Base-by-base conservation (phyloP, 2,797 vertebrate species). In the Manis pentadactyla region DNA sequence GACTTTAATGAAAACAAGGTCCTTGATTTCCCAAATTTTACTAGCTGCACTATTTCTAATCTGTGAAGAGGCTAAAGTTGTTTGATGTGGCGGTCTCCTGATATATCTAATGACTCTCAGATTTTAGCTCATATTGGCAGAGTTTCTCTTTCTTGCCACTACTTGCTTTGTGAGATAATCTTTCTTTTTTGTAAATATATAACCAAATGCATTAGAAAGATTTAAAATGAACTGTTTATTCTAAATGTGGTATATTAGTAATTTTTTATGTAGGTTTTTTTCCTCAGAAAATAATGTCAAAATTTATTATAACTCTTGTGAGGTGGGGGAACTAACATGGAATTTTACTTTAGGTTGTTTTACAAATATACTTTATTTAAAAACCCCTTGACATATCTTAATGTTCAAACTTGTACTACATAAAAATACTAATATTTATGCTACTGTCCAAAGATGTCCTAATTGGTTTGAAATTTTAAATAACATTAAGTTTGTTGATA, bases 341-440 rank as follows among this genome's bases (percentile, higher is more conserved):
- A 63, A 81, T 64, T 87, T 90, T 83, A 73, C 59, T 91, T 96
- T 68, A 64, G 39, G 12, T n/a, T 91, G 31, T 68, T 64, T 87
- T 84, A 59, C 93, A 92, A 87, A 96, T 75, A 75, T 57, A 79
- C n/a, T 74, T 42, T 37, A 88, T 86, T 87, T 85, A 49, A 49
- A 96, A 88, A 25, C 34, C 71, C 63, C 34, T 66, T 68, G 57
- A 93, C 77, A 86, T 39, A 49, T 83, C 69, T 87, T 91, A 78
- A 68, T 73, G 21, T 90, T 92, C 42, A 87, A 96, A 63, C 6
- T 57, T 81, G 31, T 42, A 59, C 5, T 10, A 23, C 21, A 66
- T 73, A 68, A 94, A 75, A 93, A 57, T 64, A 1, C 69, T 59
- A 5, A 46, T 37, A 78, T 34, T 49, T 17, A 0, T n/a, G 3